Base-by-base conservation (phyloP, 2,113 vertebrate species). In the Aviceda subcristata region DNA sequence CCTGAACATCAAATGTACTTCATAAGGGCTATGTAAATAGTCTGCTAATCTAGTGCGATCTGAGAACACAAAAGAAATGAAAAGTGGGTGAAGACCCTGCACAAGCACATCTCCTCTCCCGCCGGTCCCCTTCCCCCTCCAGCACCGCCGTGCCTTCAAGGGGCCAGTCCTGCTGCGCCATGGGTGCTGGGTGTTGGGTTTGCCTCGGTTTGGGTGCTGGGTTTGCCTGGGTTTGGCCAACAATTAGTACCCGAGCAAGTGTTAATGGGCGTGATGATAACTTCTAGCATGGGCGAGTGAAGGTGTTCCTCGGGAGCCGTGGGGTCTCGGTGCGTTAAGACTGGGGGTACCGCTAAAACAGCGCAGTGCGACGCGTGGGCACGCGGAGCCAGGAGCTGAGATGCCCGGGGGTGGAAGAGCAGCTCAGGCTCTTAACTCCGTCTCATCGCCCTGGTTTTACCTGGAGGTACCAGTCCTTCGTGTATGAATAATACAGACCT, bases 1-100 rank as follows among this genome's bases (percentile, higher is more conserved):
- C 93, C 95, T 12, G n/a, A 84, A 53, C 92, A 96, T 71, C 92
- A 36, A 90, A 94, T 76, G 64, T 39, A 71, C 90, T 94, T 93
- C 57, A 46, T 86, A 38, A 94, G 64, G 57, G 43, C 77, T 29
- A 78, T 95, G 95, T 63, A 86, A 77, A 92, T 94, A 21, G 23
- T 45, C 30, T 20, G 85, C 34, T 64, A 80, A 77, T 89, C 53
- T 26, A 6, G 57, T 6, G n/a, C 9, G 3, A 19, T 71, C 80
- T 39, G 38, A 92, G 94, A 94, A 32, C 50, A 23, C 56, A 57
- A 41, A 53, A 83, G 72, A 86, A 83, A 93, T 36, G 67, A 75
- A 29, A 87, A 95, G 86, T 69, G 80, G 41, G 62, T 39, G 59
- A 77, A 95, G 93, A 36, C 48, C 62, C 50, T 39, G 1, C 0